Evolutionary conservation across 2,797 vertebrate genomes (phyloP).

Genomic region (Pseudochirops cupreus): DNA sequence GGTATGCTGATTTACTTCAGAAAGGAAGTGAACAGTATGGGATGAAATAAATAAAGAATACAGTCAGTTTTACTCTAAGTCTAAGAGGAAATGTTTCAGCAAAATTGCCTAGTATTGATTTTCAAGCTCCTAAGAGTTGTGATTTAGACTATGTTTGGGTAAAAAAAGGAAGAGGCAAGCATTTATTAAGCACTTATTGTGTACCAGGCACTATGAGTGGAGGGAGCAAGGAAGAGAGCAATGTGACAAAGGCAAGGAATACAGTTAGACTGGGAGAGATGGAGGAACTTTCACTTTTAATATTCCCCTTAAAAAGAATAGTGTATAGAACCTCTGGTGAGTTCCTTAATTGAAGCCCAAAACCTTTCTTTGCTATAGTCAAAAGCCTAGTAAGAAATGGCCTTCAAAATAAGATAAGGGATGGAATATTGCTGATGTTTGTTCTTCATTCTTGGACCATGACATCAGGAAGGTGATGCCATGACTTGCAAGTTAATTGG

Average conservation of each 20-base stretch:
- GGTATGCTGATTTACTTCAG: neutral
- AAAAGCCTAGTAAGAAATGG: neutral
- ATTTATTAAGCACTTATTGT: neutral
- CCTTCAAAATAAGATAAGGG: neutral
- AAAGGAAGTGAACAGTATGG: neutral
- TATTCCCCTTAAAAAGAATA: neutral
- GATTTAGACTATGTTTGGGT: neutral
- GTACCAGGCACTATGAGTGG: neutral
- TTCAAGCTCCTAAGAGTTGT: slow-evolving; percentile 16
- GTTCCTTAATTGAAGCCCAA: neutral
- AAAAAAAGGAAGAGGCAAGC: slow-evolving; percentile 15
- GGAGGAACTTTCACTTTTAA: neutral
- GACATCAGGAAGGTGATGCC: too few relatives aligned
- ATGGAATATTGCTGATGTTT: too few relatives aligned
- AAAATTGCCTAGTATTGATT: neutral
- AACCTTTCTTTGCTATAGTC: neutral
- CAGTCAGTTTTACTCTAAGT: neutral
- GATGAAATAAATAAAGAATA: neutral
- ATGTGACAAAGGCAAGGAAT: neutral
- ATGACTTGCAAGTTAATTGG: too few relatives aligned
- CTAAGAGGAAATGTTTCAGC: slow-evolving; percentile 3
- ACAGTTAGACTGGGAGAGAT: neutral
- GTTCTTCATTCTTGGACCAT: too few relatives aligned
- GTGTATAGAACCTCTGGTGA: neutral
- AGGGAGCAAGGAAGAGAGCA: neutral